Percentiles rank a stretch among this genome's conserved stretches.
These are phyloP conservation scores for Enteromius argenteus DNA, from an alignment of 2,797 vertebrate species.

Conservation along the genomic window DNA sequence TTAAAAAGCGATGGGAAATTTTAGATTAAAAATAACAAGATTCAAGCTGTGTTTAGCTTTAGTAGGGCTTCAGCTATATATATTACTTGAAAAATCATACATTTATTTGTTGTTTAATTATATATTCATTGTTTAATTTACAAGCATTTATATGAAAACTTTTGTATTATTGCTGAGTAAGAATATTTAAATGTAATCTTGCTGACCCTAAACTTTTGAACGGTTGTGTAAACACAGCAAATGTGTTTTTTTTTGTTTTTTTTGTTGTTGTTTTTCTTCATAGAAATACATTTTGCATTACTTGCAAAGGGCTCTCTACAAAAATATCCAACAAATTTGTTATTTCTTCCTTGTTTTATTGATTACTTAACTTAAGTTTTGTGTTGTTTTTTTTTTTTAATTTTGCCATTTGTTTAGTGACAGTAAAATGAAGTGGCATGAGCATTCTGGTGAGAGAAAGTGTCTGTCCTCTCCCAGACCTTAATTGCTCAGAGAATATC, in stretches of 20 bases:
- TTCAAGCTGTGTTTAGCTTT: not conserved
- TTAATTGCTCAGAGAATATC: conserved; percentile 32
- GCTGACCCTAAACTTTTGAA: not conserved
- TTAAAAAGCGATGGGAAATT: not conserved
- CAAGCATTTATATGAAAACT: not conserved
- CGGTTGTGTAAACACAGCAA: not conserved
- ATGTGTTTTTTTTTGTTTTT: no score
- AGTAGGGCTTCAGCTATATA: not conserved
- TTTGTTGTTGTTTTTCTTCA: not conserved
- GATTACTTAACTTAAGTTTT: not conserved
- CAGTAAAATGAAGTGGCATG: conserved; percentile 41
- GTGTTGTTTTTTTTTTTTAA: not conserved
- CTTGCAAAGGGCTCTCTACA: not conserved
- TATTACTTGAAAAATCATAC: not conserved
- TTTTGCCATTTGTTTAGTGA: conserved; percentile 32
- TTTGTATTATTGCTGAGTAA: not conserved
- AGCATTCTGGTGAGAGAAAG: conserved; percentile 2
- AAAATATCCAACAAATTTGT: not conserved
- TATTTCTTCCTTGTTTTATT: not conserved
- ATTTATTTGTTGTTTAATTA: not conserved
- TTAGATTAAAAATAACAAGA: not conserved
- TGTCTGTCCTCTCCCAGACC: conserved; percentile 10
- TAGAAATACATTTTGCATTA: not conserved
- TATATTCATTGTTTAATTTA: not conserved
- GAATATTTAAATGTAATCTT: not conserved